Conservation (phyloP, 2,797 vertebrate genomes). For the Eurystomus glaucurus region DNA sequence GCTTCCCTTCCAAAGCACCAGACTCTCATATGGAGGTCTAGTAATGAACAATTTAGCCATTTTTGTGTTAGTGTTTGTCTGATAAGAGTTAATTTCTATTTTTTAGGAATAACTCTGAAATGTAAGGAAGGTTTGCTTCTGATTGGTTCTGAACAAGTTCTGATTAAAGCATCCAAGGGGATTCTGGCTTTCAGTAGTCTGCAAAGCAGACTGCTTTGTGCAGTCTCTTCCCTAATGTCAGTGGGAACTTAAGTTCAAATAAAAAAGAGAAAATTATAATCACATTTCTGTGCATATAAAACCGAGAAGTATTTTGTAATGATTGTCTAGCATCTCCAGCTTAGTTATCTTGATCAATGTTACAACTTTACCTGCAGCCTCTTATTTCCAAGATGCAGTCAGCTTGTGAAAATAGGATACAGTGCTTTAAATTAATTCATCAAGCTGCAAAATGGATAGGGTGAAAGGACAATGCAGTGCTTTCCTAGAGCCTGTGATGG, state of each 20-base stretch:
- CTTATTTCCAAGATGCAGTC: not conserved
- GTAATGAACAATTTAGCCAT: not conserved
- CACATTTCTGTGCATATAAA: not conserved
- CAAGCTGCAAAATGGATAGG: not conserved
- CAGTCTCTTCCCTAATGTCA: not conserved
- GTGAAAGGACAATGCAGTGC: not conserved
- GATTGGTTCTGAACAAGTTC: not conserved
- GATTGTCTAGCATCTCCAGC: not conserved
- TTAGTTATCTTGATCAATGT: not conserved
- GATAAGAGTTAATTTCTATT: not conserved
- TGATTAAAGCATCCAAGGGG: not conserved
- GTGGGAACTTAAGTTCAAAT: not conserved
- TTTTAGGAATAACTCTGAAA: not conserved
- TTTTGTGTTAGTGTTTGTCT: not conserved
- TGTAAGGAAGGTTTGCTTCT: not conserved
- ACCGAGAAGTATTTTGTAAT: not conserved
- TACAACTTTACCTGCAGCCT: slow-evolving; percentile 17
- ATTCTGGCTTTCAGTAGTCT: not conserved
- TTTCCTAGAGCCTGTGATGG: not conserved
- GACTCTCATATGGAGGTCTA: not conserved
- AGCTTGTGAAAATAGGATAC: not conserved
- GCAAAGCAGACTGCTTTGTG: not conserved
- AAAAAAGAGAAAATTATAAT: not conserved
- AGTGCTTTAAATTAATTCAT: not conserved
- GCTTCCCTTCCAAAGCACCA: not conserved